Evolutionary conservation across 2,113 vertebrate genomes (phyloP), one percentile per base, ranked within the genome.

Genomic region (Chlorodrepanis virens): DNA sequence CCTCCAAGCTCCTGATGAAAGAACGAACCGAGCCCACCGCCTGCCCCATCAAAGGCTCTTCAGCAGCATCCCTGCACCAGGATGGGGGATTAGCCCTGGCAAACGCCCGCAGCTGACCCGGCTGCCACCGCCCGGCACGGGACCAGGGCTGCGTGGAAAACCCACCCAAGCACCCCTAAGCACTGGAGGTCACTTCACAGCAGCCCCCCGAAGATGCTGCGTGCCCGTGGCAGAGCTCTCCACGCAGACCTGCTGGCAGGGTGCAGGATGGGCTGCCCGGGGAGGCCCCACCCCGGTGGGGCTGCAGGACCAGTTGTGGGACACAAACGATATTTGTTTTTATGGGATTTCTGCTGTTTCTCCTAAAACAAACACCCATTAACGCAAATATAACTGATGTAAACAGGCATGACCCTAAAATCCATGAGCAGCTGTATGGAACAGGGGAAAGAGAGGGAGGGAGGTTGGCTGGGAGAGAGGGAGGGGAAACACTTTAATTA

Each of bases 401-500:
- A 94, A 94, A 94, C 87, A 94, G 84, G 74, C 83, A 40, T 6
- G 89, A 95, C 91, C 96, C 95, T 84, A 88, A 88, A 89, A 87
- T 47, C 94, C 87, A 78, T 27, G 83, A 68, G 94, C 95, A 89
- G 95, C 94, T 95, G 89, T 75, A 90, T 14, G 65, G 14, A 81
- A n/a, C 2, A 5, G 57, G 74, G 75, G 37, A 68, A 74, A 60
- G 42, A 54, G 74, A 76, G 56, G 33, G 57, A 93, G 44, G 63
- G 40, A 78, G 61, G 35, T 64, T 69, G n/a, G 52, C 16, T 45
- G 31, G 57, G 44, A 88, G 37, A 47, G 72, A 88, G 33, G 39
- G 79, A 83, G 65, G 70, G 65, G 69, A 84, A 92, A 87, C 69
- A n/a, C 83, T 93, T 83, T 54, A 92, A 94, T 77, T 90, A 65